phyloP scores from a whole-genome alignment of 2,888 invertebrate species.

The Lymantria monacha region DNA sequence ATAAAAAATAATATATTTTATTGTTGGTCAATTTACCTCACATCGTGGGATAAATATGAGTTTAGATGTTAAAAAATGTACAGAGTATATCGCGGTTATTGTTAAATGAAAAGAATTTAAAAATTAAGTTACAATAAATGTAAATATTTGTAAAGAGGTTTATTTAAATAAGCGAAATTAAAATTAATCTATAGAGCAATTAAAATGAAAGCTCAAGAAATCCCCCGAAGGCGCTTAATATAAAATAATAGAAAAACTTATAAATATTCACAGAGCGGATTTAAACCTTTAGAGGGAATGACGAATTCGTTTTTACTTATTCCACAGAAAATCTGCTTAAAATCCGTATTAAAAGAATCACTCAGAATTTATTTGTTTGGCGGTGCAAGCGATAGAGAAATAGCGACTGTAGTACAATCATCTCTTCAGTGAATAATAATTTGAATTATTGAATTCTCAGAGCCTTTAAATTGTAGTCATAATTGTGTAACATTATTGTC shows the following conservation, averaged over 20 bases:
- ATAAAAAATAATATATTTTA: no score
- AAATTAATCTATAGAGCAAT: conserved; percentile 62
- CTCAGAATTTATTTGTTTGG: conserved; percentile 76
- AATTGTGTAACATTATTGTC: no score
- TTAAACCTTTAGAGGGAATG: conserved; percentile 76
- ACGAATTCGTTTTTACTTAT: conserved; percentile 82
- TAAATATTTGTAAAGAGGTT: conserved; percentile 32
- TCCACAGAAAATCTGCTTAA: conserved; percentile 82
- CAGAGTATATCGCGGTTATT: no score
- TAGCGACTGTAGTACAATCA: conserved; percentile 10
- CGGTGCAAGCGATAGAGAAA: conserved; percentile 29
- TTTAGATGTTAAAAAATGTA: no score
- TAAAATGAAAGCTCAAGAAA: conserved; percentile 54
- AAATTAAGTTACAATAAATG: conserved; percentile 20
- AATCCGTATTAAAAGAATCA: conserved; percentile 82
- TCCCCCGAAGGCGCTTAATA: conserved; percentile 62
- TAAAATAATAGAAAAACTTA: conserved; percentile 81
- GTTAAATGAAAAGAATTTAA: background rate
- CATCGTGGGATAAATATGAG: no score
- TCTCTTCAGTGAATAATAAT: no score
- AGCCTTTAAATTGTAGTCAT: no score
- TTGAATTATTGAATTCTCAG: no score
- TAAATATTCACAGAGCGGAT: conserved; percentile 75
- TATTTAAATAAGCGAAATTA: conserved; percentile 50
- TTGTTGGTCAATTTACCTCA: no score